Evolutionary conservation across 1,140 invertebrate genomes (phyloP).

Genomic region (Bilobella aurantiaca): DNA sequence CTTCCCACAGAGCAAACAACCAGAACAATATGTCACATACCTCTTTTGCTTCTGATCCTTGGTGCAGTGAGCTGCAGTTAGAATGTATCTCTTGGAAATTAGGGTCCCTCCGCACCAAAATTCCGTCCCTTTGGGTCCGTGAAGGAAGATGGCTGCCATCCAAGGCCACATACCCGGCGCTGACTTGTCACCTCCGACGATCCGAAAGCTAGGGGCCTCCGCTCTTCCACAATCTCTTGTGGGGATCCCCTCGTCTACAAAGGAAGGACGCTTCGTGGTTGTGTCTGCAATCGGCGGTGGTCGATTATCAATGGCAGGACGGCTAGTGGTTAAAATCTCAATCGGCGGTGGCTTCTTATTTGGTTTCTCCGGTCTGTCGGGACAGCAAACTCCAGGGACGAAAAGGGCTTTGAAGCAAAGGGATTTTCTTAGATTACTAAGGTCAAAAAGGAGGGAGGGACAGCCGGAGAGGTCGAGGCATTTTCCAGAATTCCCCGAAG

Average conservation of each 20-base stretch:
- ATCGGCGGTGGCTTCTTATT: too few relatives aligned
- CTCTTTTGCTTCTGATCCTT: slow-evolving; percentile 71
- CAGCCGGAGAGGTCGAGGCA: slow-evolving; percentile 81
- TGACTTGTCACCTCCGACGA: slow-evolving; percentile 77
- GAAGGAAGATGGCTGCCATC: slow-evolving; percentile 87
- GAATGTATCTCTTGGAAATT: slow-evolving; percentile 63
- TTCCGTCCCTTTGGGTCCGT: slow-evolving; percentile 70
- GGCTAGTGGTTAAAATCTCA: too few relatives aligned
- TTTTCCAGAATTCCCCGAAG: slow-evolving; percentile 61
- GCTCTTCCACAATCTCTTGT: slow-evolving; percentile 61
- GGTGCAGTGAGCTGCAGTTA: slow-evolving; percentile 87
- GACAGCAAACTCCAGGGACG: slow-evolving; percentile 52
- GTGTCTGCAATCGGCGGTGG: background rate
- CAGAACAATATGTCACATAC: too few relatives aligned
- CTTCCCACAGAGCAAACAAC: too few relatives aligned
- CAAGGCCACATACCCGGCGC: slow-evolving; percentile 73
- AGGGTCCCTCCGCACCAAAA: slow-evolving; percentile 90
- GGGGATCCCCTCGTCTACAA: slow-evolving; percentile 24
- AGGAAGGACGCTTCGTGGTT: too few relatives aligned
- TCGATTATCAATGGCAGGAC: background rate
- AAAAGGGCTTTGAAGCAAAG: slow-evolving; percentile 85
- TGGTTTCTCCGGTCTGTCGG: too few relatives aligned
- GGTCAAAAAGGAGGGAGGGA: slow-evolving; percentile 70
- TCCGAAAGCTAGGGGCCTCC: slow-evolving; percentile 67
- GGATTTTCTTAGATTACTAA: slow-evolving; percentile 68